These are phyloP conservation scores for Pelobates cultripes DNA, from an alignment of 2,797 vertebrate genomes.

Conservation along the genomic window DNA sequence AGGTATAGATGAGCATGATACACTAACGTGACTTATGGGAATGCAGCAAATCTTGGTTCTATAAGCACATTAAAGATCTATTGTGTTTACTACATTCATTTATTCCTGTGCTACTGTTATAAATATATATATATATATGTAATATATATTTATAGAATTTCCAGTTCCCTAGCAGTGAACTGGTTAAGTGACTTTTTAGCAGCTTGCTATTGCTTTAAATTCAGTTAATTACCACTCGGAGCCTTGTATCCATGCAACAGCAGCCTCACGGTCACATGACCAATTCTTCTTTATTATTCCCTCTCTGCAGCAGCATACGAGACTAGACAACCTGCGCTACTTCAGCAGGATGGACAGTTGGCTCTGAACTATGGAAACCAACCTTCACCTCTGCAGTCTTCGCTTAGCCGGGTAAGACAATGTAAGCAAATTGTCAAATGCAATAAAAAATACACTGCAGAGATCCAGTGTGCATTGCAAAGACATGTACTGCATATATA, in stretches of 20 bases:
- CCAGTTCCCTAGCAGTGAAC: constrained; percentile 6
- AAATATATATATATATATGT: not conserved
- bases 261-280: constrained; percentile 50
- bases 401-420: constrained; percentile 76
- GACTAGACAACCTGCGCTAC: constrained; percentile 66
- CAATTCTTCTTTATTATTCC: constrained; percentile 58
- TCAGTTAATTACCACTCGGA: constrained; percentile 54
- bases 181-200: constrained; percentile 50
- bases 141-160: not conserved
- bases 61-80: not conserved
- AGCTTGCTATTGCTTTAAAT: constrained; percentile 52
- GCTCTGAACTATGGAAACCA: constrained; percentile 77
- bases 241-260: constrained; percentile 56
- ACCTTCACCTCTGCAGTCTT: constrained; percentile 68
- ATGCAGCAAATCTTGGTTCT: not conserved
- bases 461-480: not conserved
- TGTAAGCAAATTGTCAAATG: not conserved
- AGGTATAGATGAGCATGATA: not conserved
- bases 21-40: not conserved
- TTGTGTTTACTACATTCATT: not conserved
- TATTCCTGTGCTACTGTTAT: not conserved
- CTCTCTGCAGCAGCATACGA: constrained; percentile 71
- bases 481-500: constrained; percentile 16
- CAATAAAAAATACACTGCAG: not conserved
- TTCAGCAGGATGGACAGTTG: constrained; percentile 77